Conservation (phyloP, 2,888 invertebrate species). For the Acleris holmiana region DNA sequence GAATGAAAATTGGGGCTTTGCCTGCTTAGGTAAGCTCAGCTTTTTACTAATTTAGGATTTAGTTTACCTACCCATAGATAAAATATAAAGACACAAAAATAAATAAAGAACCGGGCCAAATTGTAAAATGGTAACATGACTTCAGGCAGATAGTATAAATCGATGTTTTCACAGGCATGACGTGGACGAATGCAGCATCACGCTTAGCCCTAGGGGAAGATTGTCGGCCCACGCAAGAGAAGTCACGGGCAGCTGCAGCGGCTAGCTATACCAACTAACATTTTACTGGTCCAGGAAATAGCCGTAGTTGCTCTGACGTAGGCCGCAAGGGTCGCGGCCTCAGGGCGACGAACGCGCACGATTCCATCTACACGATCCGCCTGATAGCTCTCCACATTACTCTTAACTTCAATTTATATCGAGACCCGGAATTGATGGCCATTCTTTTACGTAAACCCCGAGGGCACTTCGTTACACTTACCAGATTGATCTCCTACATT, state of each 20-base stretch:
- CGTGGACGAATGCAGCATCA: conserved; percentile 27
- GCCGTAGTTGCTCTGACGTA: conserved; percentile 35
- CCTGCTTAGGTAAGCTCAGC: no score
- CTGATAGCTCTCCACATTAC: conserved; percentile 60
- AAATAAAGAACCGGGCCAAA: neutral
- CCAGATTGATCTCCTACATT: conserved; percentile 2
- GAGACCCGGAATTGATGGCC: conserved; percentile 24
- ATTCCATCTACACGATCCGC: conserved; percentile 56
- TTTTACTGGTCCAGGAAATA: conserved; percentile 40
- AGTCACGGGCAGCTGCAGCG: conserved; percentile 25
- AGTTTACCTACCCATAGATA: no score
- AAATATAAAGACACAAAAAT: neutral
- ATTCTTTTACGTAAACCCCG: conserved; percentile 31
- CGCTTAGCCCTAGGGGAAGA: conserved; percentile 15
- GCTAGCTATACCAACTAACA: conserved; percentile 25
- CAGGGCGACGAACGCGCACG: conserved; percentile 58
- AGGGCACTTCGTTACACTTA: conserved; percentile 15
- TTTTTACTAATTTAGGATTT: no score
- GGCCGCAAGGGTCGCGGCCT: conserved; percentile 53
- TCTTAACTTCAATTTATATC: conserved; percentile 37
- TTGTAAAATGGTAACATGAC: conserved; percentile 3
- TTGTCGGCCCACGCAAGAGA: conserved; percentile 24
- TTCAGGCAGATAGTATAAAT: conserved; percentile 26
- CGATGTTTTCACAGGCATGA: conserved; percentile 23
- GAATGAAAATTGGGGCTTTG: no score